Evolutionary conservation across 2,113 vertebrate genomes (phyloP), one percentile per base, ranked within the genome.

Genomic region (Rhea pennata): DNA sequence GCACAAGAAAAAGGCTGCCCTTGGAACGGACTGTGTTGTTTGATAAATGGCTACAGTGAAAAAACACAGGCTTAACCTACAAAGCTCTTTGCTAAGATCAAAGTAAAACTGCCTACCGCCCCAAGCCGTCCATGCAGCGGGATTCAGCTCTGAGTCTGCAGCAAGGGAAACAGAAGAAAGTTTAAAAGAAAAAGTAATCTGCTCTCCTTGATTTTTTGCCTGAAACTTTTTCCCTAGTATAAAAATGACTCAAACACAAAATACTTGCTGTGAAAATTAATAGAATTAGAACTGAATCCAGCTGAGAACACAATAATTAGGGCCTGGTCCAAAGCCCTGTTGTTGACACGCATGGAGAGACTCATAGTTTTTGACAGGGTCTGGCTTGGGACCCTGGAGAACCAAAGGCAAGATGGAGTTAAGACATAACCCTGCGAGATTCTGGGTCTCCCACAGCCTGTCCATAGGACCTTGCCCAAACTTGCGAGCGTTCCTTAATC

Each of bases 251-350:
- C 33, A 91, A 82, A 46, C 27, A 36, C 79, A 51, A 91, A 90
- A 87, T 93, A 91, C 92, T 95, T 94, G 36, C 50, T 87, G 22
- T 83, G 89, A 91, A 70, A 95, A 85, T 94, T 84, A 92, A 87
- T 23, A 65, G 72, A 89, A 83, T 90, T 92, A 91, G 54, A 26
- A 46, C 93, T 36, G 72, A 93, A 74, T 56, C 33, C 78, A 86
- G 33, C 71, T 91, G 75, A 90, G 89, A 95, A 95, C 78, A 93
- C 59, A 94, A 19, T 71, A 90, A 77, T 87, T 84, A 91, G 39
- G 72, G 33, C 31, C 40, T 0, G 1, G 39, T 95, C 78, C 78
- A 96, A 92, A 94, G 42, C 24, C 64, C 59, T 50, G 23, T 87
- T 86, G 65, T 36, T 89, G 54, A 94, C 82, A 26, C 53, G 31